Percentiles rank a stretch among this genome's conserved stretches.
phyloP scores from a whole-genome alignment of 2,888 invertebrate species.

The Acronicta leporina region DNA sequence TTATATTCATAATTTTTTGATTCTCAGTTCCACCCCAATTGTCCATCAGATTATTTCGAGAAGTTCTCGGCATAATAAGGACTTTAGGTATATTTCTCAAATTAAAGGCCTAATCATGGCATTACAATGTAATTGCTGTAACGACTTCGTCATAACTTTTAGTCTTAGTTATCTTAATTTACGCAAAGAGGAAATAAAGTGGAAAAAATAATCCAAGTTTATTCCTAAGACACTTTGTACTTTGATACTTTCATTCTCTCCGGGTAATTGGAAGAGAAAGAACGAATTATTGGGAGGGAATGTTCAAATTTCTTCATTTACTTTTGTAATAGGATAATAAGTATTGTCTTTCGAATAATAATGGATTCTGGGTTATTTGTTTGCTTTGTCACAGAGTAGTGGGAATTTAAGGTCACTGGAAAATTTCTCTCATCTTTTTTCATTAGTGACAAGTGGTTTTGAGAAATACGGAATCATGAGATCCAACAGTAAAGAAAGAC shows the following conservation, averaged over 20 bases:
- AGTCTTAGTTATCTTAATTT: conserved; percentile 64
- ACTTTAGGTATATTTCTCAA: conserved; percentile 25
- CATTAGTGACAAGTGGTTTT: neutral
- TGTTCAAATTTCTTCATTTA: conserved; percentile 74
- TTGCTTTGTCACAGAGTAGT: conserved; percentile 27
- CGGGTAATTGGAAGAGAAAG: conserved; percentile 70
- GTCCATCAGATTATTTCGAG: neutral
- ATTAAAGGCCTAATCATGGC: conserved; percentile 56
- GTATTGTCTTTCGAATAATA: conserved; percentile 68
- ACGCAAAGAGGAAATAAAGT: conserved; percentile 58
- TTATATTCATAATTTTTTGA: neutral
- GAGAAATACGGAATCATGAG: too few species aligned
- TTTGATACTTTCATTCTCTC: conserved; percentile 67
- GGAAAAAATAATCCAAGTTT: conserved; percentile 63
- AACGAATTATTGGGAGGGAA: conserved; percentile 70
- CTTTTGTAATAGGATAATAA: conserved; percentile 74
- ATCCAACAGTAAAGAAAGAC: too few species aligned
- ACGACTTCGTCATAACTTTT: conserved; percentile 64
- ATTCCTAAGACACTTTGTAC: conserved; percentile 64
- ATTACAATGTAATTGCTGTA: conserved; percentile 65
- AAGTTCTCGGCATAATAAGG: conserved; percentile 3
- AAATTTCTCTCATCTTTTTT: neutral
- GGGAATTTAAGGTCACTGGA: conserved; percentile 1
- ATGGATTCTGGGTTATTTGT: conserved; percentile 59
- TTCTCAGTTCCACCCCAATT: neutral